Conservation (phyloP, 2,888 invertebrate genomes). For the Drosophila paracracens region DNA sequence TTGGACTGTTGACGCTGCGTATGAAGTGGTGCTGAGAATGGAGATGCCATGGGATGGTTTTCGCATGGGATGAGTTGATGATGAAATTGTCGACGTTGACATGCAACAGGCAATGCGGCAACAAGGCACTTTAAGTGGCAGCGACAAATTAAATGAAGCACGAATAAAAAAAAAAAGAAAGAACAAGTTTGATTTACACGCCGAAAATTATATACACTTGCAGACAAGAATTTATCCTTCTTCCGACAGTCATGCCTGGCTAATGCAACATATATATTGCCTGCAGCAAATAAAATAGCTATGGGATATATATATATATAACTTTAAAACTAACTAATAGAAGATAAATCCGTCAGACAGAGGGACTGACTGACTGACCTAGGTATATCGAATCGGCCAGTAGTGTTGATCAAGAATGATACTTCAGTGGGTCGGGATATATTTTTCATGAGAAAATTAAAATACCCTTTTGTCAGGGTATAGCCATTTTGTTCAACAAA, state of each 20-base stretch:
- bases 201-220: conserved; percentile 2
- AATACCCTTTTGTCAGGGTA: not conserved
- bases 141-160: conserved; percentile 76
- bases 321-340: not conserved
- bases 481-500: conserved; percentile 39
- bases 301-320: not conserved
- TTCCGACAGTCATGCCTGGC: not conserved
- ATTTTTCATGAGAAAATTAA: not conserved
- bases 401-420: not conserved
- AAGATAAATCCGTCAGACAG: not conserved
- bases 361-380: not conserved
- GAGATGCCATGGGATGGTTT: conserved; percentile 9
- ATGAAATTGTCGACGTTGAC: conserved; percentile 79
- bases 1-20: conserved; percentile 57
- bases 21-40: conserved; percentile 42
- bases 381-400: not conserved
- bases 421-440: not conserved
- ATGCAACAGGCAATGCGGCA: conserved; percentile 68
- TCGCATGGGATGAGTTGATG: conserved; percentile 49
- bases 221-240: not conserved
- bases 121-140: conserved; percentile 51
- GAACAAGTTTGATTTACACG: too few species aligned
- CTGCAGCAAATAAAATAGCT: not conserved
- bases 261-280: not conserved
- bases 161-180: conserved; percentile 21